Evolutionary conservation across 2,113 vertebrate species (phyloP).

Genomic region (Pluvianellus socialis): DNA sequence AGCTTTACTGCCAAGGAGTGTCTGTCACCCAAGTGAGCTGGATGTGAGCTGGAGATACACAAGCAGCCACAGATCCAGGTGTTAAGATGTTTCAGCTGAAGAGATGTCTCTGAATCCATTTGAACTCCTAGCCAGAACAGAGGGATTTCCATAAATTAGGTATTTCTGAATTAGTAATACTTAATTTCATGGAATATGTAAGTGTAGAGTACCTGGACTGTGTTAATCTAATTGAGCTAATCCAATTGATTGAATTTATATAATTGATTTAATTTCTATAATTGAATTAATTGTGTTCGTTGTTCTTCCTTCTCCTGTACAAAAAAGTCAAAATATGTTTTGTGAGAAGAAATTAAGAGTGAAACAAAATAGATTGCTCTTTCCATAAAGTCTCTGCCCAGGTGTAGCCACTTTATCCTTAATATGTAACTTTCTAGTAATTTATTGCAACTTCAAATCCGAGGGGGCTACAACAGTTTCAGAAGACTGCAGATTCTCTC

Average conservation of each 20-base stretch:
- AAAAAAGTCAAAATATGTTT: background rate
- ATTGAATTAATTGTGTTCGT: background rate
- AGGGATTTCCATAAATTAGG: background rate
- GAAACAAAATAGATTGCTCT: background rate
- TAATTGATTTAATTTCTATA: background rate
- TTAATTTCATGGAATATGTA: background rate
- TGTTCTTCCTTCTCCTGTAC: background rate
- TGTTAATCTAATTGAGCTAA: constrained; percentile 23
- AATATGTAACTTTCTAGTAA: background rate
- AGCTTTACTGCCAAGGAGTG: background rate
- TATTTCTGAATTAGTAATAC: background rate
- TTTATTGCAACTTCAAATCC: background rate
- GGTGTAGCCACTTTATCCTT: background rate
- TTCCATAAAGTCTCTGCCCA: background rate
- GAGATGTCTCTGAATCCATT: background rate
- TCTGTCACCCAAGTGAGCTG: background rate
- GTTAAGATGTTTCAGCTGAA: background rate
- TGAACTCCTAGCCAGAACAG: background rate
- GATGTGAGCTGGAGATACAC: background rate
- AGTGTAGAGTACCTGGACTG: background rate
- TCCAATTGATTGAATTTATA: background rate
- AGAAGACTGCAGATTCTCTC: background rate
- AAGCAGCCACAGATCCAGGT: background rate
- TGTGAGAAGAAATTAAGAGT: background rate
- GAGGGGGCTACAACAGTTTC: background rate